Evolutionary conservation across 2,888 invertebrate genomes (phyloP), one percentile per base, ranked within the genome.

Genomic region (Agonum fuliginosum): DNA sequence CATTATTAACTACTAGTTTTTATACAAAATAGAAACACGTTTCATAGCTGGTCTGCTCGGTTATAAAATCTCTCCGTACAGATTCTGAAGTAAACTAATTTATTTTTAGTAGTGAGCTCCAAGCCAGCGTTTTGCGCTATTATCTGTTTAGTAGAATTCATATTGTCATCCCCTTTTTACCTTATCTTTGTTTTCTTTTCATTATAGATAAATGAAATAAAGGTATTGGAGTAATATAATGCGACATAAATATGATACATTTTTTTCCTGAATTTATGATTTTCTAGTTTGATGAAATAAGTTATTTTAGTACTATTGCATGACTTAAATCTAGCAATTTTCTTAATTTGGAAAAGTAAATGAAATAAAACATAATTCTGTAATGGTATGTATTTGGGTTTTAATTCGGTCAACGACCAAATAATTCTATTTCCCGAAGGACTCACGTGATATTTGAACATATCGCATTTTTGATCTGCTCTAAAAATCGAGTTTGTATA

Each of bases 61-160:
- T 37, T 75, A 75, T 37, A 48, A 75, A 75, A 67, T 67, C 27
- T 67, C 34, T 48, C 46, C 22, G 67, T 73, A 20, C 58, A 43
- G 70, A 19, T 62, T 74, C 62, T 43, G 41, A 34, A 65, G 75
- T 75, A 67, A 67, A 75, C 65, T 75, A 75, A 75, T 75, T 75
- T 75, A 75, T 75, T 75, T 75, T 75, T 75, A 75, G 75, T 67
- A 37, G 19, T 67, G 41, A 75, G 75, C 67, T 75, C 75, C 51
- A 67, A 67, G 67, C 75, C 67, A 67, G 22, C 65, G 43, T 46
- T 22, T 24, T 65, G n/a, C 30, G 34, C 67, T 75, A 75, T 75
- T 75, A 75, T 67, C 75, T 34, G 75, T 75, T 67, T 75, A 67
- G 67, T 67, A 75, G 24, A 48, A 48, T 67, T 48, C 46, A 43